Conservation (phyloP, 2,797 vertebrate genomes). For the Phoeniculus purpureus region DNA sequence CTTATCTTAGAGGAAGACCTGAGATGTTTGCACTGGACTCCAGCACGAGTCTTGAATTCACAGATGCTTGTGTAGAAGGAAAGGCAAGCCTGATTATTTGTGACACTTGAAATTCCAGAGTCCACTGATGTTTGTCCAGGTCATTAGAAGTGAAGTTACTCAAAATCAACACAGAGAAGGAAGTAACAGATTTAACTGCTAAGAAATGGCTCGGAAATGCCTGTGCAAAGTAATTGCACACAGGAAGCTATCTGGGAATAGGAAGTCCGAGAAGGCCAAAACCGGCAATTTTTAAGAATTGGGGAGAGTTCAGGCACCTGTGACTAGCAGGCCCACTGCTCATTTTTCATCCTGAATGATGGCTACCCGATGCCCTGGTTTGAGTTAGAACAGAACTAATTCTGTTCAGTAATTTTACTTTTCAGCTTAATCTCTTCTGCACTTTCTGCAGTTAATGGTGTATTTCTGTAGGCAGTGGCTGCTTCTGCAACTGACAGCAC, state of each 20-base stretch:
- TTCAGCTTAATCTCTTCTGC: no score
- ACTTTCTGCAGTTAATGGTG: no score
- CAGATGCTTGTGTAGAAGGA: neutral
- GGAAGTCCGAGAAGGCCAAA: neutral
- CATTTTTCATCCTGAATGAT: neutral
- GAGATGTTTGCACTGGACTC: conserved; percentile 32
- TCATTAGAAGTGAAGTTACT: conserved; percentile 27
- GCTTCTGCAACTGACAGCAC: no score
- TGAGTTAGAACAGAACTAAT: no score
- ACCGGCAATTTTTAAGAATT: accelerated
- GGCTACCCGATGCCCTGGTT: neutral
- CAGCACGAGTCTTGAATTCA: conserved; percentile 7
- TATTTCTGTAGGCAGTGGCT: no score
- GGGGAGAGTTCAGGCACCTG: neutral
- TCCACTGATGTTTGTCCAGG: conserved; percentile 35
- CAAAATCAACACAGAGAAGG: conserved; percentile 3
- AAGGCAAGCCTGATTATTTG: conserved; percentile 10
- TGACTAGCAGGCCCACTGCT: neutral
- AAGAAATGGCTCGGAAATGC: neutral
- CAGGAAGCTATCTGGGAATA: neutral
- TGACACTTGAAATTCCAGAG: conserved; percentile 8
- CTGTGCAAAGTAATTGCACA: neutral
- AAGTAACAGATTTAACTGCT: neutral
- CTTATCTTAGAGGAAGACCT: conserved; percentile 7
- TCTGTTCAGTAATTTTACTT: no score